Evolutionary conservation across 1,140 invertebrate genomes (phyloP).

Genomic region (Scaptomyza pallida): DNA sequence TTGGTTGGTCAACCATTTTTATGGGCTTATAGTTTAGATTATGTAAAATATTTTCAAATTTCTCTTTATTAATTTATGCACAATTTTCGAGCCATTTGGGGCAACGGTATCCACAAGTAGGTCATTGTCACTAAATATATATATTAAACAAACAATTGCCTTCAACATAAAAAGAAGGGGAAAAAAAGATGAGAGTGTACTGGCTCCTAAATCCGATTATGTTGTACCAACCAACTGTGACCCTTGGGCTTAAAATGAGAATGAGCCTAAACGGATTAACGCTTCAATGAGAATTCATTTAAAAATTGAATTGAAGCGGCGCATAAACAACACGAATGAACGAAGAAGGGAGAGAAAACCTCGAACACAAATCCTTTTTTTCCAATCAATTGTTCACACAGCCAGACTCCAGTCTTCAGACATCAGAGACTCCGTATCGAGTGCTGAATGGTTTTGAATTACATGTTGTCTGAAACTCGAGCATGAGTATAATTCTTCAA

Average conservation of each 20-base stretch:
- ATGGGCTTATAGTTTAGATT: conserved; percentile 72
- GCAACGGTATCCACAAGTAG: conserved; percentile 52
- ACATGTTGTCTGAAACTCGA: conserved; percentile 69
- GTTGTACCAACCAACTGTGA: conserved; percentile 63
- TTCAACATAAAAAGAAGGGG: conserved; percentile 16
- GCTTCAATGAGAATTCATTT: conserved; percentile 77
- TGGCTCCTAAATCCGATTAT: conserved; percentile 66
- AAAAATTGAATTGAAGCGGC: conserved; percentile 50
- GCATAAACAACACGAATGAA: conserved; percentile 12
- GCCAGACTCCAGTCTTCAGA: conserved; percentile 9
- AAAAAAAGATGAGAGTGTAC: conserved; percentile 22
- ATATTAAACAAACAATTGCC: conserved; percentile 69
- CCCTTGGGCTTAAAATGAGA: conserved; percentile 36
- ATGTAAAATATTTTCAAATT: conserved; percentile 26
- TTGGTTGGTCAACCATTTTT: conserved; percentile 46
- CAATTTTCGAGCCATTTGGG: conserved; percentile 48
- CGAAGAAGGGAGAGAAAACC: conserved; percentile 2
- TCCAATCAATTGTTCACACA: conserved; percentile 77
- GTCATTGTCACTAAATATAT: conserved; percentile 74
- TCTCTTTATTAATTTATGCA: conserved; percentile 77
- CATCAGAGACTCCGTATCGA: conserved; percentile 5
- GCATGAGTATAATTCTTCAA: conserved; percentile 74
- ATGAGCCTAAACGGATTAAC: conserved; percentile 69
- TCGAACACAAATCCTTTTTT: conserved; percentile 54
- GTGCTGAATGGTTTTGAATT: conserved; percentile 56